Conservation (phyloP, 2,888 invertebrate species). For the Rhamnusium bicolor region DNA sequence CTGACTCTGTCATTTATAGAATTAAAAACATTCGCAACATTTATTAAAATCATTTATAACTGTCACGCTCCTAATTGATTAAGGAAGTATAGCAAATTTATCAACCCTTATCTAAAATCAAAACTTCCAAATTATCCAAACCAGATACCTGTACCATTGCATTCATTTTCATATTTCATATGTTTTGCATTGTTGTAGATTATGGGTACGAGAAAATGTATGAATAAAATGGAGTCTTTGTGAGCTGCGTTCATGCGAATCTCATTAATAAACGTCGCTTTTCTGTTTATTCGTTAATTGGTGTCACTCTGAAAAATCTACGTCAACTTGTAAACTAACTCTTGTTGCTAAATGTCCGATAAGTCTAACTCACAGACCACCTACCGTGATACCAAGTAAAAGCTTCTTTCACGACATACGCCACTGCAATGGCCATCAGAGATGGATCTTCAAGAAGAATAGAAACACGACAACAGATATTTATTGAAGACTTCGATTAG, state of each 20-base stretch:
- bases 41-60: not conserved
- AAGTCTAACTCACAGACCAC: slow-evolving; percentile 6
- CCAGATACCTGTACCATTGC: not conserved
- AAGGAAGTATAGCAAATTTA: not conserved
- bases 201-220: not conserved
- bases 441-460: not conserved
- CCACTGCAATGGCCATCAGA: not conserved
- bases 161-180: not conserved
- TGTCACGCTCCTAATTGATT: not conserved
- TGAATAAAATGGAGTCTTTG: not conserved
- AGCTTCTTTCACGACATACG: not conserved
- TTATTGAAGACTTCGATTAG: not conserved
- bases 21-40: not conserved
- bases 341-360: slow-evolving; percentile 13
- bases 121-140: not conserved
- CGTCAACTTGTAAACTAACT: slow-evolving; percentile 10
- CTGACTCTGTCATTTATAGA: no score
- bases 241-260: not conserved
- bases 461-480: not conserved
- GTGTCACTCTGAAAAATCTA: slow-evolving; percentile 11
- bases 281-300: slow-evolving; percentile 15
- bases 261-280: slow-evolving; percentile 9
- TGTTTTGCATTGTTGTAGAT: not conserved
- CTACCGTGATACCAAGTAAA: not conserved
- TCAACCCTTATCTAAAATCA: not conserved